Evolutionary conservation across 2,113 vertebrate species (phyloP).

Genomic region (Ellobius talpinus): DNA sequence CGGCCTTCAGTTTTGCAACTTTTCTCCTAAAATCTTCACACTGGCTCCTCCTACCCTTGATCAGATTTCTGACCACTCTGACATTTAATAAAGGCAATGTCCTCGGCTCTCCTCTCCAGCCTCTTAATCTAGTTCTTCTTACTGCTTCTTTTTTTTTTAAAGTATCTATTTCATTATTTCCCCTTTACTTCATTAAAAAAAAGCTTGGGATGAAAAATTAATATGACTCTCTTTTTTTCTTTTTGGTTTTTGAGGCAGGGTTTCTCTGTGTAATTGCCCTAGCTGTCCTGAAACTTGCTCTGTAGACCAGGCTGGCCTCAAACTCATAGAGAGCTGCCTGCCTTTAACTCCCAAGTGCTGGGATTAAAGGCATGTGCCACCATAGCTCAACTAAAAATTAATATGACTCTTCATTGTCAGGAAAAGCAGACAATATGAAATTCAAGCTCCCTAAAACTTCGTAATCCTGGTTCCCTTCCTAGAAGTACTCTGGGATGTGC

Average conservation of each 20-base stretch:
- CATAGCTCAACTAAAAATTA: background rate
- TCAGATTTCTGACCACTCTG: background rate
- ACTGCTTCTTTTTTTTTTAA: background rate
- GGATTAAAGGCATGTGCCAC: too few species aligned
- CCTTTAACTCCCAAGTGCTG: too few species aligned
- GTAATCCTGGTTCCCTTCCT: background rate
- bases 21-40: background rate
- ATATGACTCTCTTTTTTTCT: background rate
- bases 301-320: too few species aligned
- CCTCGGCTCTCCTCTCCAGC: background rate
- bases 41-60: background rate
- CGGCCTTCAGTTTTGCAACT: background rate
- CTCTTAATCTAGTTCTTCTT: conserved; percentile 24
- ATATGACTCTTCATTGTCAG: background rate
- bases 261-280: too few species aligned
- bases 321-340: too few species aligned
- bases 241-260: too few species aligned
- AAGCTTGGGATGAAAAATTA: conserved; percentile 9
- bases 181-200: conserved; percentile 56
- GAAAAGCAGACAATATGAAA: conserved; percentile 33
- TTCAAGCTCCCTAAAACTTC: background rate
- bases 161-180: background rate
- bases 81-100: conserved; percentile 9
- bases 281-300: too few species aligned
- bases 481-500: background rate